phyloP scores from a whole-genome alignment of 1,140 invertebrate species.

The Cydia splendana region DNA sequence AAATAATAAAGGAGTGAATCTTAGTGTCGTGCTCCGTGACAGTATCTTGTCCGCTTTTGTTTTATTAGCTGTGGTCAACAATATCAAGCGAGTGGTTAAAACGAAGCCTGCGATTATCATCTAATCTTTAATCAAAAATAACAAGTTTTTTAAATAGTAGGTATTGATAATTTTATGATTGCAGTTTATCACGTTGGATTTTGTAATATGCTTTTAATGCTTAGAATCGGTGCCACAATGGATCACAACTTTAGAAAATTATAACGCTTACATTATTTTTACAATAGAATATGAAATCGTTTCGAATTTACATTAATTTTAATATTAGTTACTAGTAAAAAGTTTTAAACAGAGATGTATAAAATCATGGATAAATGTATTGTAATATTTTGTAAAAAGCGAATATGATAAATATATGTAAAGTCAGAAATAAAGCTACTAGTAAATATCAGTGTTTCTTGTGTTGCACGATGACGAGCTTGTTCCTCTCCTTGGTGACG shows the following conservation, averaged over 20 bases:
- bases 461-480: slow-evolving; percentile 87
- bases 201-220: no score
- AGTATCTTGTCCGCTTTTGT: not conserved
- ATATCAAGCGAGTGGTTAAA: no score
- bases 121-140: no score
- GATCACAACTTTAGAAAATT: slow-evolving; percentile 4
- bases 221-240: not conserved
- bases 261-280: not conserved
- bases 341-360: not conserved
- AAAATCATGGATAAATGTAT: slow-evolving; percentile 17
- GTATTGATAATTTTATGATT: no score
- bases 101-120: no score
- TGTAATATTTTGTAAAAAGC: slow-evolving; percentile 33
- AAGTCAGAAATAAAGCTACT: slow-evolving; percentile 48
- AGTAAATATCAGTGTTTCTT: slow-evolving; percentile 71
- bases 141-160: no score
- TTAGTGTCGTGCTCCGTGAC: not conserved
- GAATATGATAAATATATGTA: slow-evolving; percentile 51
- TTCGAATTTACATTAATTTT: slow-evolving; percentile 13
- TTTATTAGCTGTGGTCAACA: no score
- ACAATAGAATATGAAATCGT: not conserved
- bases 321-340: not conserved
- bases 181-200: no score
- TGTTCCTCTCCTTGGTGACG: slow-evolving; percentile 88
- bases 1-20: not conserved